These are phyloP conservation scores for Caranx ignobilis DNA, from an alignment of 2,113 vertebrate genomes.

Conservation along the genomic window DNA sequence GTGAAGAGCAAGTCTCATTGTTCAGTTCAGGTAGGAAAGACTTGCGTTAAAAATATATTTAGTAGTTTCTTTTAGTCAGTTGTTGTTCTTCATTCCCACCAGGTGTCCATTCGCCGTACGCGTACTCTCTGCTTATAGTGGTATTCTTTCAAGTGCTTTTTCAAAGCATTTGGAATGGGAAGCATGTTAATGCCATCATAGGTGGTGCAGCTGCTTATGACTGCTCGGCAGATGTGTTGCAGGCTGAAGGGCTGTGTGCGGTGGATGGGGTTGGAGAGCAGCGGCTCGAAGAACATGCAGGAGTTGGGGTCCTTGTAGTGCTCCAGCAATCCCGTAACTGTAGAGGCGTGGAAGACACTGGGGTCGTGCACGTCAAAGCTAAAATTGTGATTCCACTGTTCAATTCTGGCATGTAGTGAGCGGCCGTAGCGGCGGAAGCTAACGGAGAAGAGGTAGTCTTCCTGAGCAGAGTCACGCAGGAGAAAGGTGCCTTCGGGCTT, in stretches of 20 bases:
- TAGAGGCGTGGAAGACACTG: conserved; percentile 87
- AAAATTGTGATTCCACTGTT: conserved; percentile 91
- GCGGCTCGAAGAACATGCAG: conserved; percentile 91
- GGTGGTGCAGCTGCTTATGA: conserved; percentile 84
- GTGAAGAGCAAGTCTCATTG: conserved; percentile 19
- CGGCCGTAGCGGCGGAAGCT: conserved; percentile 90
- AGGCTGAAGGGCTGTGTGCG: conserved; percentile 85
- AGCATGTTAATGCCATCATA: conserved; percentile 87
- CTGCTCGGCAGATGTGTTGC: conserved; percentile 86
- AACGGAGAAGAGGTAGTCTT: conserved; percentile 90
- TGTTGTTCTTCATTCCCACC: conserved; percentile 80
- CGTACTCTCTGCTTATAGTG: conserved; percentile 89
- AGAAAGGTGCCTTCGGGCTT: conserved; percentile 89
- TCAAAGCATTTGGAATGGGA: conserved; percentile 86
- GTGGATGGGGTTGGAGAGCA: conserved; percentile 86
- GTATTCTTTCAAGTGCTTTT: conserved; percentile 89
- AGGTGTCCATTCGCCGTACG: conserved; percentile 85
- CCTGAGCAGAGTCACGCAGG: conserved; percentile 88
- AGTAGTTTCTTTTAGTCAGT: conserved; percentile 31
- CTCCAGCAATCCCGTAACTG: conserved; percentile 85
- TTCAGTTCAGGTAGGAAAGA: conserved; percentile 15
- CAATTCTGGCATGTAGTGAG: conserved; percentile 88
- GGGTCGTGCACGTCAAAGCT: conserved; percentile 90
- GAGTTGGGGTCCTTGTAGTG: conserved; percentile 91
- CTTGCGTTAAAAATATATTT: conserved; percentile 38